phyloP scores from a whole-genome alignment of 1,140 invertebrate species.

The Mylabris phalerata region DNA sequence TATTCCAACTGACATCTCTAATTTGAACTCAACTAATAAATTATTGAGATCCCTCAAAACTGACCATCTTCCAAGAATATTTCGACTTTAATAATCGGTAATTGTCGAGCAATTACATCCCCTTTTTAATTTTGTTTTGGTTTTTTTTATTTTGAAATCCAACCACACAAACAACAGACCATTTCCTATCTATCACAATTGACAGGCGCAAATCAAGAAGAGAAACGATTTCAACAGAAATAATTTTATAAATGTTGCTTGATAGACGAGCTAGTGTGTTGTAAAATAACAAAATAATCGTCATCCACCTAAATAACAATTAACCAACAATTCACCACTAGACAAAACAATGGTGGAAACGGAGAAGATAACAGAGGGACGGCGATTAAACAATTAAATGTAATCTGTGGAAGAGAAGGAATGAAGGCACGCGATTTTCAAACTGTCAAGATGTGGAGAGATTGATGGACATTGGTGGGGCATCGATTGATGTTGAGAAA shows the following conservation, averaged over 20 bases:
- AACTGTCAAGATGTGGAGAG: constrained; percentile 16
- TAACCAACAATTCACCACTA: background rate
- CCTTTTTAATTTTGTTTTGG: no score
- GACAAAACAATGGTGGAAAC: background rate
- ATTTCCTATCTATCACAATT: constrained; percentile 29
- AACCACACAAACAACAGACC: background rate
- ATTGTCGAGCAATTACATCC: constrained; percentile 6
- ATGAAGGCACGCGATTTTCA: constrained; percentile 26
- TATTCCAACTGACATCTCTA: no score
- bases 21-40: no score
- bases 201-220: constrained; percentile 25
- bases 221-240: constrained; percentile 14
- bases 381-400: constrained; percentile 30
- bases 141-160: no score
- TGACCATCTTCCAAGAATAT: constrained; percentile 3
- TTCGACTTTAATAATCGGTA: constrained; percentile 8
- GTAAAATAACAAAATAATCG: no score
- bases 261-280: no score
- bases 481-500: no score
- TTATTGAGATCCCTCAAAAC: background rate
- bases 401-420: constrained; percentile 20
- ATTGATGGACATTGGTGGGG: constrained; percentile 20
- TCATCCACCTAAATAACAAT: background rate
- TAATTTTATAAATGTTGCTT: background rate
- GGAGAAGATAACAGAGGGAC: background rate